Evolutionary conservation across 2,113 vertebrate species (phyloP), one percentile per base, ranked within the genome.

Genomic region (Aptenodytes patagonicus): DNA sequence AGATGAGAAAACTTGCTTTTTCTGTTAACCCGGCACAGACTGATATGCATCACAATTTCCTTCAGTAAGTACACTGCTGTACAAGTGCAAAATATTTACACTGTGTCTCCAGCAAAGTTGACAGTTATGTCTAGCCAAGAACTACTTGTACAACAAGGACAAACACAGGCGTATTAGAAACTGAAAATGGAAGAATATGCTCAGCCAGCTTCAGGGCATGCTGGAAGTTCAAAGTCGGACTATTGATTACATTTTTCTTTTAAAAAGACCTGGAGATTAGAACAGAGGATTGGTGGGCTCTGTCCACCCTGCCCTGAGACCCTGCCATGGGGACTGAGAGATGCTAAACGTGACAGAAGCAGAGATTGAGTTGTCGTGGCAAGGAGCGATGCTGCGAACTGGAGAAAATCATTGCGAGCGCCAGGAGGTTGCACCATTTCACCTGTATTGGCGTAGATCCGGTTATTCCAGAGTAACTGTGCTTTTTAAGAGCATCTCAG

Each of bases 31-130:
- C 29, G 0, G 91, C 91, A 25, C 87, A 91, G 76, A n/a, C 93
- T 94, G 90, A 77, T 52, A 70, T 76, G 73, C 73, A 69, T 91
- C 84, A 64, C 32, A 61, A 64, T 92, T 68, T 84, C 83, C 92
- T 88, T 46, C 72, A 49, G 70, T 40, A 85, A 76, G 57, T 65
- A 31, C 54, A 69, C 51, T 49, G 81, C 61, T 91, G 61, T 75
- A 80, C 78, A 76, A 93, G 93, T 57, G 87, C 84, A 95, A 76
- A 94, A 93, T 88, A 95, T 92, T 97, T 91, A 58, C 84, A 36
- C 54, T 87, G 77, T 85, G 90, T 81, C 86, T 92, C 71, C 94
- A 87, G 93, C 62, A 75, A 55, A 87, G 94, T 68, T 77, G 95
- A 91, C 81, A 94, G 83, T 26, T 46, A 14, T 42, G 29, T 89